Conservation (phyloP, 2,113 vertebrate genomes). For the Rhizomys pruinosus region DNA sequence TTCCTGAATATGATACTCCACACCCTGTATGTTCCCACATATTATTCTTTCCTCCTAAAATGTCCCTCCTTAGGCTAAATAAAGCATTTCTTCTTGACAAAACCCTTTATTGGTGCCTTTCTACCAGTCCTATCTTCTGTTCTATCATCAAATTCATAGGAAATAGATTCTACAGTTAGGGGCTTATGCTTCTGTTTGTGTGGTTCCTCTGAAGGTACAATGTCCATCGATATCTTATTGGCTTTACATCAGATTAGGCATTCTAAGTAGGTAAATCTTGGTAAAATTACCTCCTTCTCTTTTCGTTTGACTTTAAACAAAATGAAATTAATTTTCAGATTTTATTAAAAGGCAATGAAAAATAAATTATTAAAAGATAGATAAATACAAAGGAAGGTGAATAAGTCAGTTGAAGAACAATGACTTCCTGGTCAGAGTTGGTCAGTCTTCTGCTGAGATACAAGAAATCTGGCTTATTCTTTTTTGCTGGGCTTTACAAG, state of each 20-base stretch:
- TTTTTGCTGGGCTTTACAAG: not conserved
- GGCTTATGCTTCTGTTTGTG: not conserved
- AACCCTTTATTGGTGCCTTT: constrained; percentile 42
- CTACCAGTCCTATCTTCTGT: not conserved
- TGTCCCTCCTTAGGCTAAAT: not conserved
- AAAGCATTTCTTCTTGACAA: constrained; percentile 30
- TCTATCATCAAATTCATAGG: not conserved
- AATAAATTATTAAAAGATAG: constrained; percentile 19
- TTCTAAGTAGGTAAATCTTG: not conserved
- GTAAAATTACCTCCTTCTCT: constrained; percentile 12
- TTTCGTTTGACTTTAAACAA: constrained; percentile 37
- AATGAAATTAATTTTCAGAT: constrained; percentile 22
- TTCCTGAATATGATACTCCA: not conserved
- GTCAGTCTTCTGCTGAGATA: not conserved
- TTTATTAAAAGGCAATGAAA: not conserved
- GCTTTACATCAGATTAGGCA: not conserved
- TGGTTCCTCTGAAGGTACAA: not conserved
- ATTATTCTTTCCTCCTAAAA: not conserved
- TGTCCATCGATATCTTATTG: not conserved
- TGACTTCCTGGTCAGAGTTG: not conserved
- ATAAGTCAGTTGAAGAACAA: not conserved
- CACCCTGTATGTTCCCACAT: not conserved
- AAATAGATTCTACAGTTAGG: not conserved
- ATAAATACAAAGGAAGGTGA: constrained; percentile 4
- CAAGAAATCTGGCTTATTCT: not conserved